Evolutionary conservation across 1,140 invertebrate genomes (phyloP), one percentile per base, ranked within the genome.

Genomic region (Plectrocnemia conspersa): DNA sequence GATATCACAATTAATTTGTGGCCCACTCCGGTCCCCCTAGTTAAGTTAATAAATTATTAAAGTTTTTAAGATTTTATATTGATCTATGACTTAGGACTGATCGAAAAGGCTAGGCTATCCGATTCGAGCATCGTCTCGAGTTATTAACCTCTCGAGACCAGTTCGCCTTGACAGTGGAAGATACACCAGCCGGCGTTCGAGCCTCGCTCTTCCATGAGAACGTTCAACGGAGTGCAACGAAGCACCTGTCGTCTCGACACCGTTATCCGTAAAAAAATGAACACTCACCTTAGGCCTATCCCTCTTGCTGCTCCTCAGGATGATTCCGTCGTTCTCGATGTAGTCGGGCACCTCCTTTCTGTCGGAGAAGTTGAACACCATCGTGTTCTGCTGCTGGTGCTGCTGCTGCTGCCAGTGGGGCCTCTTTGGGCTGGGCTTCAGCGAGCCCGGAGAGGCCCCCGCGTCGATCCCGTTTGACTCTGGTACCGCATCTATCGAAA

Each of bases 331-430:
- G 73, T 91, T 91, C 69, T 90, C 86, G 66, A 92, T 89, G 72
- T 93, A 91, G 78, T 91, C 88, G 40, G 90, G 89, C 59, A 91
- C 87, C 61, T 87, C 84, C 68, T 87, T 88, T 62, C 85, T 79
- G 67, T 81, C 79, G 59, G 83, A 88, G 71, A 92, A 93, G 73
- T 92, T 90, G 70, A 92, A 92, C 40, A 92, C 87, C 72, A 91
- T 85, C 7, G 86, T 84, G 61, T 82, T 88, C 29, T 56, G 68
- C 77, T 75, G 64, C 66, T 63, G 59, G 54, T 64, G 58, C 4
- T 59, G 65, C 48, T 58, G 55, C 48, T 58, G 55, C 42, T 54
- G 52, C 44, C 58, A 48, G 29, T 58, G 44, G 4, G 64, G 64
- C 56, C 59, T 58, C 56, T 54, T 66, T 44, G 42, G 24, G 3